phyloP scores from a whole-genome alignment of 2,797 vertebrate genomes.

The Cichlasoma orientale region DNA sequence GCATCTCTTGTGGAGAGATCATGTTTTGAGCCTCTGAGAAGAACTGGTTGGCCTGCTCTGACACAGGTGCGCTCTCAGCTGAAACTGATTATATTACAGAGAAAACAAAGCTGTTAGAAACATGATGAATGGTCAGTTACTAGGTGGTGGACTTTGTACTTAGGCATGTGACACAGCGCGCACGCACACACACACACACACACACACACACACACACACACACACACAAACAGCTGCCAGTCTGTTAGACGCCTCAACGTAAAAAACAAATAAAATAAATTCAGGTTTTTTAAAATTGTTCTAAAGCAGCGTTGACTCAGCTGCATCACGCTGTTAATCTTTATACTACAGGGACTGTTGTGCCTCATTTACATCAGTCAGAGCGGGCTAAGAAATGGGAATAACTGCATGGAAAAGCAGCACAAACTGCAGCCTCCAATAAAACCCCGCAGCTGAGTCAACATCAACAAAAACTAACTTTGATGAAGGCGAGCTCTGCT shows the following conservation, averaged over 20 bases:
- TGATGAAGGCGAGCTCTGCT: background rate
- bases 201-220: too few relatives aligned
- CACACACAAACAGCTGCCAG: background rate
- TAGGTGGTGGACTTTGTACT: background rate
- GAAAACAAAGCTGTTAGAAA: slow-evolving; percentile 4
- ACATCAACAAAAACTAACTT: background rate
- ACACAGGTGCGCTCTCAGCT: slow-evolving; percentile 50
- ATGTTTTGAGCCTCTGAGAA: slow-evolving; percentile 15
- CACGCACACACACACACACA: too few relatives aligned
- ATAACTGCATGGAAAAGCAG: background rate
- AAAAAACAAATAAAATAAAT: too few relatives aligned
- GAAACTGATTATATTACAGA: slow-evolving; percentile 20
- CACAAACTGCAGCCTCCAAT: background rate
- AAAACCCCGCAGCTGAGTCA: background rate
- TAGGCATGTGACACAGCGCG: background rate
- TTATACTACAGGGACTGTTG: background rate
- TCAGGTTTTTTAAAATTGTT: background rate
- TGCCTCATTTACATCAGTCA: background rate
- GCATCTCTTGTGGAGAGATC: slow-evolving; percentile 42
- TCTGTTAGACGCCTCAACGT: too few relatives aligned
- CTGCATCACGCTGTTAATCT: background rate
- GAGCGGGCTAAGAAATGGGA: background rate
- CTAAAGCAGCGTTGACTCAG: background rate
- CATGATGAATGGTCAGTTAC: background rate
- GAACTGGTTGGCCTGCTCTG: slow-evolving; percentile 56